A percentile compares a stretch with the other conserved stretches of the same genome.
phyloP scores from a whole-genome alignment of 2,113 vertebrate species.

The Seriola aureovittata region DNA sequence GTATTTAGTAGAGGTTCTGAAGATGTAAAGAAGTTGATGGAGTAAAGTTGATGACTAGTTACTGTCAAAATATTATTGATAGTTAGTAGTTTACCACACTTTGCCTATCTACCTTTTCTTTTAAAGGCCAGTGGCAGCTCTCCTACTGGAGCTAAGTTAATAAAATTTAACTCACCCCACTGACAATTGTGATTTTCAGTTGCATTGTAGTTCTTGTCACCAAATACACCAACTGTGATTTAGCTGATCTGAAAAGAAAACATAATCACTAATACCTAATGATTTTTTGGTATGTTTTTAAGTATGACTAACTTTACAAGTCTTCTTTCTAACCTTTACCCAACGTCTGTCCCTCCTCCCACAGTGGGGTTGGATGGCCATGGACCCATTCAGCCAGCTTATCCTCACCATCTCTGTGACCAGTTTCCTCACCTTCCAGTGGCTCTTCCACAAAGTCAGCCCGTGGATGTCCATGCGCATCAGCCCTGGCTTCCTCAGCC shows the following conservation, averaged over 20 bases:
- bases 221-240: neutral
- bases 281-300: too few species aligned
- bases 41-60: neutral
- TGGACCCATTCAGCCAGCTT: conserved; percentile 90
- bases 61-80: too few species aligned
- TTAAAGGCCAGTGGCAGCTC: too few species aligned
- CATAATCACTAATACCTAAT: neutral
- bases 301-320: neutral
- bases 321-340: neutral
- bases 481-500: conserved; percentile 88
- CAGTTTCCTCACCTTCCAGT: conserved; percentile 93
- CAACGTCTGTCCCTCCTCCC: conserved; percentile 3
- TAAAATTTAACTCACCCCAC: too few species aligned
- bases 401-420: conserved; percentile 83
- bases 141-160: too few species aligned
- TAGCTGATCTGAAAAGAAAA: neutral
- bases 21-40: neutral
- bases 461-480: conserved; percentile 89
- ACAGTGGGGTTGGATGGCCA: conserved; percentile 83
- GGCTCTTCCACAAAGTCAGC: conserved; percentile 93
- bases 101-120: too few species aligned
- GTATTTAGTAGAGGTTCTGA: neutral
- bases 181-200: too few species aligned
- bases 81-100: too few species aligned
- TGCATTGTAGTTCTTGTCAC: neutral